Conservation (phyloP, 2,888 invertebrate species). For the Spisula subtruncata region DNA sequence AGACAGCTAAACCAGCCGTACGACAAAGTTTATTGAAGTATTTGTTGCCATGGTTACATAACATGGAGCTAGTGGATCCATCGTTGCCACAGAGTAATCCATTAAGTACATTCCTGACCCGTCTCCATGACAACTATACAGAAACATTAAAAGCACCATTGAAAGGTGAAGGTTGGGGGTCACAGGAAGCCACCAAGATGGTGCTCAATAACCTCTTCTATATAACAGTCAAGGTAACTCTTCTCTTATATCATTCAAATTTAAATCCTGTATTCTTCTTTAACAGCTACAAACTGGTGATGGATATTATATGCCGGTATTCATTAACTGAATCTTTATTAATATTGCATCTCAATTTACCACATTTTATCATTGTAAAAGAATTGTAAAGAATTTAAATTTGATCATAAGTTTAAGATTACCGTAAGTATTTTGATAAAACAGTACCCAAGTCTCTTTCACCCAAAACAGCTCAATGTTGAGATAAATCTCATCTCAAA, state of each 20-base stretch:
- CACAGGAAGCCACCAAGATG: constrained; percentile 99
- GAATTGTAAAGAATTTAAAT: too few species aligned
- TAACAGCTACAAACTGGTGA: too few species aligned
- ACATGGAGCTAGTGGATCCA: constrained; percentile 99
- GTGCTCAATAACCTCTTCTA: constrained; percentile 99
- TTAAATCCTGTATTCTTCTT: too few species aligned
- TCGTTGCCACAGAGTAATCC: constrained; percentile 92
- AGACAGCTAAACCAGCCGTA: constrained; percentile 97
- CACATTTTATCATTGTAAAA: too few species aligned
- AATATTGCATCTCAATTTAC: too few species aligned
- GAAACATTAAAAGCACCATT: constrained; percentile 89
- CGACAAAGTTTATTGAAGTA: constrained; percentile 96
- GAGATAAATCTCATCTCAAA: too few species aligned
- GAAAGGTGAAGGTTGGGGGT: constrained; percentile 98
- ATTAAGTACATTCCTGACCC: constrained; percentile 83
- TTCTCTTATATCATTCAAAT: neutral
- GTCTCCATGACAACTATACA: constrained; percentile 90
- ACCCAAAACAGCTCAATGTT: too few species aligned
- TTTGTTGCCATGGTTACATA: constrained; percentile 98
- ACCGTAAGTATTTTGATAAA: too few species aligned
- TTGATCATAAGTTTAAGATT: too few species aligned
- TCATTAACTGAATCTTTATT: too few species aligned
- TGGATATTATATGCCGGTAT: too few species aligned
- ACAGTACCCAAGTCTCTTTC: too few species aligned
- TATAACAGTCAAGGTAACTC: constrained; percentile 92